phyloP scores from a whole-genome alignment of 2,888 invertebrate genomes.

The Xestobium rufovillosum region DNA sequence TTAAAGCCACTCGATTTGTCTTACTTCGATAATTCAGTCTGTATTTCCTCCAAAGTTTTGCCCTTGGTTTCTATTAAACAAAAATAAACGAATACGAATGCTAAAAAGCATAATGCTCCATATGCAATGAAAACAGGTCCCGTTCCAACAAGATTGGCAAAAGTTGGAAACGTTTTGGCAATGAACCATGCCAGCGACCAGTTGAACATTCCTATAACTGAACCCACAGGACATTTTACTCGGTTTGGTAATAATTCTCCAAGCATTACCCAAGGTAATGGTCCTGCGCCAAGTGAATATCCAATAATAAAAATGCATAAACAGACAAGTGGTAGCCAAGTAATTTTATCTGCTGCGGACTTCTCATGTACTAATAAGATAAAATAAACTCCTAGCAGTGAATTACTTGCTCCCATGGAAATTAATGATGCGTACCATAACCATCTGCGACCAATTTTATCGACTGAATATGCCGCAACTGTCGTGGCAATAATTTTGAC shows the following conservation, averaged over 20 bases:
- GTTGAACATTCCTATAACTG: slow-evolving; percentile 42
- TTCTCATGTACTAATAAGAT: slow-evolving; percentile 47
- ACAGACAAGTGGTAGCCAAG: slow-evolving; percentile 41
- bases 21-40: slow-evolving; percentile 36
- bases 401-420: slow-evolving; percentile 59
- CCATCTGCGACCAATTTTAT: slow-evolving; percentile 67
- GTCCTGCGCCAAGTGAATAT: slow-evolving; percentile 46
- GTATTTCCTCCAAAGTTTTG: slow-evolving; percentile 45
- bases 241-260: slow-evolving; percentile 45
- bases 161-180: slow-evolving; percentile 43
- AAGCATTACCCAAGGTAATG: slow-evolving; percentile 46
- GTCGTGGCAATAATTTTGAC: slow-evolving; percentile 68
- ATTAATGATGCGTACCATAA: slow-evolving; percentile 65
- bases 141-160: slow-evolving; percentile 33
- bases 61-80: slow-evolving; percentile 51
- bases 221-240: slow-evolving; percentile 36
- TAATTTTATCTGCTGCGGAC: slow-evolving; percentile 25
- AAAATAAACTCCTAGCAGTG: slow-evolving; percentile 63
- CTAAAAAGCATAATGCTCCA: slow-evolving; percentile 42
- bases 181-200: slow-evolving; percentile 42
- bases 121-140: slow-evolving; percentile 48
- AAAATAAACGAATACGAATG: slow-evolving; percentile 44
- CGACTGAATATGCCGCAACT: slow-evolving; percentile 60
- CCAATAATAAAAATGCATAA: slow-evolving; percentile 41
- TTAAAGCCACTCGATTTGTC: too few species aligned